phyloP scores from a whole-genome alignment of 2,888 invertebrate species.

The Epirrhoe alternata region DNA sequence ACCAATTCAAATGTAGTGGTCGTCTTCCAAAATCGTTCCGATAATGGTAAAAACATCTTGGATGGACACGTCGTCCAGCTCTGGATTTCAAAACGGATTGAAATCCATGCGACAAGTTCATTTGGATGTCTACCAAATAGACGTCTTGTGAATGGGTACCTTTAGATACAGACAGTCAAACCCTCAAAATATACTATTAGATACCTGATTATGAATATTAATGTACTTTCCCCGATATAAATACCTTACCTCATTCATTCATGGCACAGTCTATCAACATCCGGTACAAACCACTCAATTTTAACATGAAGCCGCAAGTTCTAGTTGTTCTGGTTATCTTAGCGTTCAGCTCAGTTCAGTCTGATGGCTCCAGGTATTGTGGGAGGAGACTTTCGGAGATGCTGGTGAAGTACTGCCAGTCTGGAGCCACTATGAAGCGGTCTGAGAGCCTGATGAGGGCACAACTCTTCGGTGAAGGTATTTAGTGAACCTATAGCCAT shows the following conservation, averaged over 20 bases:
- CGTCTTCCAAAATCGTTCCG: no score
- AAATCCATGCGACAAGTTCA: no score
- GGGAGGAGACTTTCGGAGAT: slow-evolving; percentile 21
- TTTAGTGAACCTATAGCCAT: not conserved
- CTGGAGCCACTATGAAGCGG: slow-evolving; percentile 13
- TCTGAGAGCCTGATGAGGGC: slow-evolving; percentile 21
- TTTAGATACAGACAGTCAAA: slow-evolving; percentile 5
- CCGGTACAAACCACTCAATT: not conserved
- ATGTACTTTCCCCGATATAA: slow-evolving; percentile 49
- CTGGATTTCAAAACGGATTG: no score
- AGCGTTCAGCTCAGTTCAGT: slow-evolving; percentile 5
- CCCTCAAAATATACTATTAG: slow-evolving; percentile 2
- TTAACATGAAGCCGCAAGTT: slow-evolving; percentile 26
- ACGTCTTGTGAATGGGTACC: no score
- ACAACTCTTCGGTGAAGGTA: slow-evolving; percentile 27
- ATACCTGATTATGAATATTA: slow-evolving; percentile 45
- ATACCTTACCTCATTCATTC: slow-evolving; percentile 25
- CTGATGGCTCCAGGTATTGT: slow-evolving; percentile 8
- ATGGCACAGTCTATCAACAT: slow-evolving; percentile 16
- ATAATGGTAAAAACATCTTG: no score
- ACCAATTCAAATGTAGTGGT: no score
- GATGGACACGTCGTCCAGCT: no score
- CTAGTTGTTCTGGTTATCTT: slow-evolving; percentile 11
- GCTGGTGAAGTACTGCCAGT: slow-evolving; percentile 21
- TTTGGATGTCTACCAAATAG: no score